A percentile compares a stretch with the other conserved stretches of the same genome.
Conservation (phyloP, 2,113 vertebrate genomes). For the Pelecanus crispus region DNA sequence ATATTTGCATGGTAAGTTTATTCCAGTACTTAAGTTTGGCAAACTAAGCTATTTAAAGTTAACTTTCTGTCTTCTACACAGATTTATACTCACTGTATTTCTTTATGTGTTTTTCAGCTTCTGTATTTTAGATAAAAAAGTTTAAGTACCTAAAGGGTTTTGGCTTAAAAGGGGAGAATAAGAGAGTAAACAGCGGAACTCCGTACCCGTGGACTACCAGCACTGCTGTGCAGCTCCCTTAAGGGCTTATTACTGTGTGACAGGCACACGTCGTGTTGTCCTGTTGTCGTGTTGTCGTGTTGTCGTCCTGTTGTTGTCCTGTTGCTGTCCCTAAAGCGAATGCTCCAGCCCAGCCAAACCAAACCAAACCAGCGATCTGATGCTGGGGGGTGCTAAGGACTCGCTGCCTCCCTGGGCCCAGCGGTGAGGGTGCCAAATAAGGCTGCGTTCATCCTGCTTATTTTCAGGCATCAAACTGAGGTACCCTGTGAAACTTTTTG, state of each 20-base stretch:
- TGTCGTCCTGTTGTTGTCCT: no score
- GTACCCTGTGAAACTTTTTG: neutral
- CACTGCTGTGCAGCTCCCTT: neutral
- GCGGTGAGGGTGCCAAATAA: no score
- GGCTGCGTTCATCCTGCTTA: neutral
- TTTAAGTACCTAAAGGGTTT: neutral
- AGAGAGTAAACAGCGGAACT: neutral
- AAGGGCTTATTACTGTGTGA: neutral
- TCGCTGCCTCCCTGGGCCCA: neutral
- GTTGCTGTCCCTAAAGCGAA: neutral
- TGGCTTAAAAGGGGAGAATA: neutral
- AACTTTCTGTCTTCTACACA: neutral
- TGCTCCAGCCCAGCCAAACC: neutral
- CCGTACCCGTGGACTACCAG: no score
- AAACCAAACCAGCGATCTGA: neutral
- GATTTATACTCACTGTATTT: neutral
- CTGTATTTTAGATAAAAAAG: neutral
- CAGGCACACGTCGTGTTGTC: fast-evolving
- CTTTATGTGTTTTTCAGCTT: neutral
- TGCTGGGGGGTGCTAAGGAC: neutral
- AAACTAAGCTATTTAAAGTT: neutral
- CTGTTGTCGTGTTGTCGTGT: no score
- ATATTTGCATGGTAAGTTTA: constrained; percentile 35
- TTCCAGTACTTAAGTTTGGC: neutral
- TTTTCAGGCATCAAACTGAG: neutral